These are phyloP conservation scores for Ceratoteleas bidentatus DNA, from an alignment of 1,140 invertebrate genomes.

Conservation along the genomic window DNA sequence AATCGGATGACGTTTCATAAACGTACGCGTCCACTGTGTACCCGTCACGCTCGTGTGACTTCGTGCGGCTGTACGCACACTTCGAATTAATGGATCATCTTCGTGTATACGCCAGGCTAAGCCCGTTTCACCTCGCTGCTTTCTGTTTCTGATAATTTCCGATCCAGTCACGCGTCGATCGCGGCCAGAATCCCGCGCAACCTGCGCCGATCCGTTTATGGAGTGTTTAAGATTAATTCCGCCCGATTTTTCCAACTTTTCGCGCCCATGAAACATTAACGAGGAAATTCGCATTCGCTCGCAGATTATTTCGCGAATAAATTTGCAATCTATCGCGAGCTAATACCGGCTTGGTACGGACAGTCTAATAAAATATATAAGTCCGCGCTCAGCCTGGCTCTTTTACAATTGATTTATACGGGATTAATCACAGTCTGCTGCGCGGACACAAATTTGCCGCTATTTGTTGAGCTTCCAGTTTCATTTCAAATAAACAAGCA, in stretches of 20 bases:
- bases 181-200: slow-evolving; percentile 32
- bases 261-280: background rate
- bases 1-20: slow-evolving; percentile 70
- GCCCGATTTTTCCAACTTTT: slow-evolving; percentile 7
- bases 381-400: too few species aligned
- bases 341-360: too few species aligned
- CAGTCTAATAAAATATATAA: too few species aligned
- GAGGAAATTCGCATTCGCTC: background rate
- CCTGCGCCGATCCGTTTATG: slow-evolving; percentile 20
- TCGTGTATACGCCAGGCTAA: slow-evolving; percentile 52
- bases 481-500: too few species aligned
- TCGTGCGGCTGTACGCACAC: slow-evolving; percentile 44
- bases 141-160: slow-evolving; percentile 60
- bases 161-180: slow-evolving; percentile 51
- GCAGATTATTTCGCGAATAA: background rate
- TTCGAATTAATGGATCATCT: slow-evolving; percentile 64
- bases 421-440: too few species aligned
- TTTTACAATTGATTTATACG: too few species aligned
- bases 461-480: too few species aligned
- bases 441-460: too few species aligned
- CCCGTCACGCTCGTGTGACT: slow-evolving; percentile 68
- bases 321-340: slow-evolving; percentile 1
- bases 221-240: slow-evolving; percentile 16
- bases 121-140: slow-evolving; percentile 54
- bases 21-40: slow-evolving; percentile 53